A percentile compares a stretch with the other conserved stretches of the same genome.
Conservation (phyloP, 2,797 vertebrate species). For the Hydrolagus colliei region DNA sequence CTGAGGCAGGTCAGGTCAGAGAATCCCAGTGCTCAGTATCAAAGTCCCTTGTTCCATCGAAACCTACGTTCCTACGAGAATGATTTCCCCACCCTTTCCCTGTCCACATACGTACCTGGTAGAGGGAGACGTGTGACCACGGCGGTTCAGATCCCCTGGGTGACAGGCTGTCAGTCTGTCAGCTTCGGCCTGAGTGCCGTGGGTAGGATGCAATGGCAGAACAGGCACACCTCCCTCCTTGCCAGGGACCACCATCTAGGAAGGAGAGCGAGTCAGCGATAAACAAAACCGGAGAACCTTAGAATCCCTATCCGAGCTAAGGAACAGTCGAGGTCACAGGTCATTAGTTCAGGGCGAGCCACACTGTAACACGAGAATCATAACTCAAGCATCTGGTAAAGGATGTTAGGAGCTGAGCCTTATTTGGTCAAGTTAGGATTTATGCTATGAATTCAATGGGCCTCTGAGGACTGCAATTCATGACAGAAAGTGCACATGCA, state of each 20-base stretch:
- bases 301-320: background rate
- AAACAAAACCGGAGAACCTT: background rate
- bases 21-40: background rate
- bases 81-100: too few species aligned
- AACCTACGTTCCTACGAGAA: too few species aligned
- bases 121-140: conserved; percentile 66
- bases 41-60: background rate
- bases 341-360: background rate
- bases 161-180: conserved; percentile 59
- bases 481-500: too few species aligned
- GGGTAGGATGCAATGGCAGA: conserved; percentile 64
- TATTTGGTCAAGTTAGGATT: background rate
- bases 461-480: background rate
- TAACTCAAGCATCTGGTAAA: background rate
- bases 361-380: background rate
- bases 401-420: background rate
- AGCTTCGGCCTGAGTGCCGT: conserved; percentile 71
- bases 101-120: conserved; percentile 61
- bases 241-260: conserved; percentile 66
- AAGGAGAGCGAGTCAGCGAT: background rate
- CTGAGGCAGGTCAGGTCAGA: background rate
- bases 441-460: background rate
- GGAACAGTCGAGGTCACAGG: background rate
- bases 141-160: conserved; percentile 58
- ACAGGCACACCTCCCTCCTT: conserved; percentile 80